phyloP scores from a whole-genome alignment of 1,140 invertebrate genomes.

The Zaprionus kolodkinae region DNA sequence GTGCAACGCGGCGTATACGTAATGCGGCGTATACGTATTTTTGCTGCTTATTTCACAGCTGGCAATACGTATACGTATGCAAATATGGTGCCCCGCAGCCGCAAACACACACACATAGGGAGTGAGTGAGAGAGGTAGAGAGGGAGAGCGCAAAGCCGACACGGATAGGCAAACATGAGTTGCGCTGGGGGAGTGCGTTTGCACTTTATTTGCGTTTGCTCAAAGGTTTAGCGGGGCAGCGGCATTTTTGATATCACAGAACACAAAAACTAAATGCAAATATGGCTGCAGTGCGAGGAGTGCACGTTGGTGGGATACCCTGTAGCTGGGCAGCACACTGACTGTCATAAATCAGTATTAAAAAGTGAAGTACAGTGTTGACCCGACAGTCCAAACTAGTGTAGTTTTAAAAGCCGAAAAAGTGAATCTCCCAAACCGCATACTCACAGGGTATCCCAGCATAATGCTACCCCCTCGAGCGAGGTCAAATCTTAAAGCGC shows the following conservation, averaged over 20 bases:
- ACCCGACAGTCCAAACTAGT: background rate
- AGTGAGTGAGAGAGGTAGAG: background rate
- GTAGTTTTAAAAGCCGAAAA: no score
- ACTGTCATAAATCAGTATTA: no score
- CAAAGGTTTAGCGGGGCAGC: constrained; percentile 62
- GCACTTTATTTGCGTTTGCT: constrained; percentile 67
- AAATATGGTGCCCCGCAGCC: constrained; percentile 52
- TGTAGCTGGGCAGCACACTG: background rate
- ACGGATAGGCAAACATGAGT: constrained; percentile 59
- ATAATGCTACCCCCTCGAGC: constrained; percentile 23
- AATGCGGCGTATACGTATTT: constrained; percentile 36
- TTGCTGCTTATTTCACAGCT: constrained; percentile 34
- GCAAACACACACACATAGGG: constrained; percentile 44
- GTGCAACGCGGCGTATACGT: constrained; percentile 41
- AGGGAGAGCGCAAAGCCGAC: constrained; percentile 10
- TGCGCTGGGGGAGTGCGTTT: constrained; percentile 22
- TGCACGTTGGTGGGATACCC: background rate
- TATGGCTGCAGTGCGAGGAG: background rate
- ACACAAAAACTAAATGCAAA: constrained; percentile 48
- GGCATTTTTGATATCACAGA: constrained; percentile 63
- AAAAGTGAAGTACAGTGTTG: background rate
- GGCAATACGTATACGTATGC: constrained; percentile 43
- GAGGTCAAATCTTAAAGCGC: constrained; percentile 73
- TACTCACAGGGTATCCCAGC: constrained; percentile 24
- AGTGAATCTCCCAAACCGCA: background rate